Percentiles rank a stretch among this genome's conserved stretches.
Conservation (phyloP, 1,140 invertebrate genomes). For the Holcopasites calliopsidis region DNA sequence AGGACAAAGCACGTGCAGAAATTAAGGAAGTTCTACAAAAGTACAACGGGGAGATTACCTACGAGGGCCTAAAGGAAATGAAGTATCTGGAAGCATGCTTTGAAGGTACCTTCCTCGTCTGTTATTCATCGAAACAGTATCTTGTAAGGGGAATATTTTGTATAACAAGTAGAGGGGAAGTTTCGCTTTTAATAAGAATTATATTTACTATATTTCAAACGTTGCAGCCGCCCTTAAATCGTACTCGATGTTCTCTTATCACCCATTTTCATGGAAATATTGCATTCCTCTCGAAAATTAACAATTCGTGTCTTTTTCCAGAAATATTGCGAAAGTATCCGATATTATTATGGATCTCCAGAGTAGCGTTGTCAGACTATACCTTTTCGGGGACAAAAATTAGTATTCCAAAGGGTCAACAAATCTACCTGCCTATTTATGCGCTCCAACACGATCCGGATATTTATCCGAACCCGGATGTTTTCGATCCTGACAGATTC, state of each 20-base stretch:
- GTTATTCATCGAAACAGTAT: no score
- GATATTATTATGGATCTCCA: not conserved
- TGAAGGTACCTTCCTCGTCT: slow-evolving; percentile 24
- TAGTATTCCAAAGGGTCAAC: not conserved
- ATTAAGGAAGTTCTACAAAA: slow-evolving; percentile 64
- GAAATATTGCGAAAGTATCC: slow-evolving; percentile 49
- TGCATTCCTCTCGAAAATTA: no score
- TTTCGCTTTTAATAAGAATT: no score
- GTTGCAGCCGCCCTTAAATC: no score
- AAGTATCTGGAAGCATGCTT: slow-evolving; percentile 27
- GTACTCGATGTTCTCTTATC: no score
- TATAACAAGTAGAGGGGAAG: no score
- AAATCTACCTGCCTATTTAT: slow-evolving; percentile 7
- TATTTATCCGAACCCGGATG: slow-evolving; percentile 40
- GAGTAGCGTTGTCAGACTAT: not conserved
- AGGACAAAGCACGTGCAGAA: slow-evolving; percentile 79
- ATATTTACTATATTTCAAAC: no score
- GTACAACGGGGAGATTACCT: slow-evolving; percentile 25
- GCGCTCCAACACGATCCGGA: slow-evolving; percentile 30
- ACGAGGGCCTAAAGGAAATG: slow-evolving; percentile 28
- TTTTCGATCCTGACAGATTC: slow-evolving; percentile 45
- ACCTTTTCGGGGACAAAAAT: slow-evolving; percentile 30
- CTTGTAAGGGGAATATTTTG: no score
- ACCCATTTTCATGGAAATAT: no score
- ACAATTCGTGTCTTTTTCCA: slow-evolving; percentile 15